Evolutionary conservation across 2,888 invertebrate species (phyloP).

Genomic region (Anarsia innoxiella): DNA sequence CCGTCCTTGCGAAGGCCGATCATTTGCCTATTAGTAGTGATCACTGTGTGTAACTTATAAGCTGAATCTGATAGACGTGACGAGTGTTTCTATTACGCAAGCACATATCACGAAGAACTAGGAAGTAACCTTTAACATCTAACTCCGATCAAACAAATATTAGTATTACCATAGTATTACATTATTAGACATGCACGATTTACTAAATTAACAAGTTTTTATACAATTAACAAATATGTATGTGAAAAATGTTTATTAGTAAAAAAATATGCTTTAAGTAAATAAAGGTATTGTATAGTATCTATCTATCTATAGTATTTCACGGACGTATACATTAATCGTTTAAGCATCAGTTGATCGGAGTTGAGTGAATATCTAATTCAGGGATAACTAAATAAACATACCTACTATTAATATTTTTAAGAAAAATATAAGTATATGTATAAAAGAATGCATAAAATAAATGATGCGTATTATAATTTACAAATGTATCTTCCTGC

Average conservation of each 20-base stretch:
- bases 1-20: constrained; percentile 66
- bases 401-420: too few relatives aligned
- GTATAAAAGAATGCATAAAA: too few relatives aligned
- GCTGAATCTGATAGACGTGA: constrained; percentile 51
- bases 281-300: too few relatives aligned
- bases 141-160: constrained; percentile 60
- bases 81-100: constrained; percentile 45
- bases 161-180: constrained; percentile 55
- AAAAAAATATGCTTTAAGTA: too few relatives aligned
- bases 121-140: constrained; percentile 68
- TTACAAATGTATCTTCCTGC: too few relatives aligned
- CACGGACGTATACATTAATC: too few relatives aligned
- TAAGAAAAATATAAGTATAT: too few relatives aligned
- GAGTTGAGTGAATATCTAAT: too few relatives aligned
- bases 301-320: too few relatives aligned
- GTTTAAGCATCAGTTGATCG: too few relatives aligned
- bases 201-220: constrained; percentile 21
- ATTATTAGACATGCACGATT: constrained; percentile 62
- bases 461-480: too few relatives aligned
- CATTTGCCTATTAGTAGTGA: constrained; percentile 42
- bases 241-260: constrained; percentile 15
- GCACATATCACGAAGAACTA: constrained; percentile 46
- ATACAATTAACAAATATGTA: constrained; percentile 15
- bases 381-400: too few relatives aligned
- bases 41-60: constrained; percentile 33